Evolutionary conservation across 2,113 vertebrate species (phyloP), one percentile per base, ranked within the genome.

Genomic region (Stegastes partitus): DNA sequence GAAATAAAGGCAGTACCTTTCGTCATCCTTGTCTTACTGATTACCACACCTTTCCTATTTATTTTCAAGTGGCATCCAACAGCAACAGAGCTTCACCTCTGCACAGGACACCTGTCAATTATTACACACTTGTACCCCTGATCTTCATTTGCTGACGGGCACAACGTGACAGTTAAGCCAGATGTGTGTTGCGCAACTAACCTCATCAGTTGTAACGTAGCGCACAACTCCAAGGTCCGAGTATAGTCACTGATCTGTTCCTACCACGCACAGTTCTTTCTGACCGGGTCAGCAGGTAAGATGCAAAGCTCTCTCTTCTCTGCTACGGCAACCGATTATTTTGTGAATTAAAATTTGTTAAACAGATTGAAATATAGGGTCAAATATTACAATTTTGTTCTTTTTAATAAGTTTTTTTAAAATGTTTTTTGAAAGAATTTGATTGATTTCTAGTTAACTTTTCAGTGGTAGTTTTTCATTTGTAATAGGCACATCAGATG

Each of bases 201-300:
- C 28, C 31, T 44, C 54, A 25, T 1, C 61, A 12, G 47, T 28
- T 3, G 1, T 34, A 34, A 34, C 6, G 45, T n/a, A 67, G 12
- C 18, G 10, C 45, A 70, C 80, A 88, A 89, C 81, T 91, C 91
- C 91, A 95, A 95, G 93, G 94, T 94, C 79, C 91, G 94, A 83
- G 67, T 37, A 45, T 42, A 57, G 83, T 79, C 83, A 88, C 64
- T 2, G 44, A 83, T 86, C 71, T 19, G 39, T 82, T 51, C 47
- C n/a, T 28, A 26, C 11, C 10, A 50, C 31, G 74, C 62, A 53
- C 61, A 77, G 71, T 82, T 45, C 42, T 69, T 22, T 37, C 64
- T 61, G 47, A 67, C 54, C 75, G 4, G 59, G 61, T 67, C 71
- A 55, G 15, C 83, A 91, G 94, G 94, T 95, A 93, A 89, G 94